Base-by-base conservation (phyloP, 1,140 invertebrate genomes). In the Melanaphis sacchari region DNA sequence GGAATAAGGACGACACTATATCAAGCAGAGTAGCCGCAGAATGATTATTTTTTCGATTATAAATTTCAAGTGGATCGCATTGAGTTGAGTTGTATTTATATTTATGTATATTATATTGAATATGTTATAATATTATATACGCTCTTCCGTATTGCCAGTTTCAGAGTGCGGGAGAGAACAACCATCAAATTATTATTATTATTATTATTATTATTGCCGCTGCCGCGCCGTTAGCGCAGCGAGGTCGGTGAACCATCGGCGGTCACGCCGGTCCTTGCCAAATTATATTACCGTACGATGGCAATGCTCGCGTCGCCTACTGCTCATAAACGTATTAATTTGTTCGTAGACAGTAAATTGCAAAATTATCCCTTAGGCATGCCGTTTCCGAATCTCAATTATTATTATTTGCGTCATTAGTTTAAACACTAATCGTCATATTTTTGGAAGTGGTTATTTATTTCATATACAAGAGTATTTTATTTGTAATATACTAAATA, bases 171-270 rank as follows among this genome's bases (percentile, higher is more conserved):
- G 36, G 88, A 89, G 87, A 89, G 46, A n/a, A n/a, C 84, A 18
- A 89, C 88, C 46, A 40, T 21, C 59, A 76, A n/a, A 76, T 76
- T 76, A 76, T 76, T 66, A 66, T 59, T 59, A 59, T 66, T 66
- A 54, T 59, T 59, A 66, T 66, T 66, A 66, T 26, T 31, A 26
- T 26, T 41, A 31, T 18, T 46, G 38, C 24, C 38, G 88, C 46
- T 24, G 49, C 21, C 36, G 22, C 36, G n/a, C 46, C 49, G 87
- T 89, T 66, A 40, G 49, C 38, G 54, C 54, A 90, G 15, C 26
- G 89, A 90, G 89, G 89, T 90, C 89, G 89, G 52, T 90, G 89
- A 90, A 90, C 89, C 89, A 66, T 66, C 54, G 89, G 38, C 89
- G 89, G 89, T 90, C 89, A 90, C 54, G 52, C 15, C 89, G 54